Evolutionary conservation across 2,888 invertebrate species (phyloP).

Genomic region (Penaeus monodon): DNA sequence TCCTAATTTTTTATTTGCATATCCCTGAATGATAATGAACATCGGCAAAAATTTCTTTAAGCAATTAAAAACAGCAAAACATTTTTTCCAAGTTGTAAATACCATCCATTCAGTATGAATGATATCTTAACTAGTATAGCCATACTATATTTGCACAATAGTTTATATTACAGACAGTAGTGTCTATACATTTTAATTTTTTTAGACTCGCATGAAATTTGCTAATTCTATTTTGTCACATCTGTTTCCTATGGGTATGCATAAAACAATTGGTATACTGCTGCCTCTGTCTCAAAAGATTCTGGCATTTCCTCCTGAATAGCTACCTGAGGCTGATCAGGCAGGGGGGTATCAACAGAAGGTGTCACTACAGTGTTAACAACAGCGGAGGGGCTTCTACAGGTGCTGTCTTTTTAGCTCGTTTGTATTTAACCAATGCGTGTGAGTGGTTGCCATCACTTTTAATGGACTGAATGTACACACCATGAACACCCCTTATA

Average conservation of each 20-base stretch:
- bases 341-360: background rate
- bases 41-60: too few species aligned
- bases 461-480: slow-evolving; percentile 50
- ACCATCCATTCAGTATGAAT: too few species aligned
- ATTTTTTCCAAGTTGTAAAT: too few species aligned
- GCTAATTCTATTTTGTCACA: background rate
- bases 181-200: background rate
- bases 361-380: slow-evolving; percentile 29
- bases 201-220: background rate
- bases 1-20: too few species aligned
- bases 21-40: too few species aligned
- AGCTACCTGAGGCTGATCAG: slow-evolving; percentile 30
- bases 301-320: slow-evolving; percentile 50
- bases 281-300: slow-evolving; percentile 57
- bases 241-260: slow-evolving; percentile 35
- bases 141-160: too few species aligned
- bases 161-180: too few species aligned
- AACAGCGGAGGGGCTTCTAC: slow-evolving; percentile 14
- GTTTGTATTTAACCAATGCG: slow-evolving; percentile 52
- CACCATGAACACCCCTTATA: slow-evolving; percentile 54
- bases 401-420: slow-evolving; percentile 37
- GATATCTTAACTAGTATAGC: too few species aligned
- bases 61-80: too few species aligned
- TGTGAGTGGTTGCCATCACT: slow-evolving; percentile 59
- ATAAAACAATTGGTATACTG: slow-evolving; percentile 59